Percentiles rank a stretch among this genome's conserved stretches.
Evolutionary conservation across 2,888 invertebrate genomes (phyloP).

Genomic region (Tholera decimalis): DNA sequence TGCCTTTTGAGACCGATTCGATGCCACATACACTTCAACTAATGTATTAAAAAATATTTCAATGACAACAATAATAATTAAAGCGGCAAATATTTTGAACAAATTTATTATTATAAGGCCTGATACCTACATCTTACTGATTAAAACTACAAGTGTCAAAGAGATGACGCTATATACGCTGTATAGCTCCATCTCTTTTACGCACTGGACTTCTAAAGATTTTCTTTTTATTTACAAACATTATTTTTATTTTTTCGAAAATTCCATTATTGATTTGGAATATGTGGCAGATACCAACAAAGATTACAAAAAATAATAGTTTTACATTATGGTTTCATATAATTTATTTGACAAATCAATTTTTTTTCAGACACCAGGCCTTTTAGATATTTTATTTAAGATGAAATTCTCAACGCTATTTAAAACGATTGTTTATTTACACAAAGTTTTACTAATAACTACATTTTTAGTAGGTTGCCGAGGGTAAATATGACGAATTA

Average conservation of each 20-base stretch:
- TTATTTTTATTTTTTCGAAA: too few relatives aligned
- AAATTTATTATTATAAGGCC: not conserved
- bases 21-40: constrained; percentile 19
- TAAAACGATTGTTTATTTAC: constrained; percentile 15
- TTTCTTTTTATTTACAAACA: too few relatives aligned
- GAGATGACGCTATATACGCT: not conserved
- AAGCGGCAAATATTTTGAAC: constrained; percentile 42
- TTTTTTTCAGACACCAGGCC: not conserved
- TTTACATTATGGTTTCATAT: too few relatives aligned
- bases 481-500: not conserved
- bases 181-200: not conserved
- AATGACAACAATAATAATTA: constrained; percentile 29
- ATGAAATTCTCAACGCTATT: constrained; percentile 13
- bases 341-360: not conserved
- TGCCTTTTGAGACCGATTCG: constrained; percentile 58
- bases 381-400: constrained; percentile 4
- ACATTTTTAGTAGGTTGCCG: not conserved
- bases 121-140: constrained; percentile 6
- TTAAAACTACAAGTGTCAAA: not conserved
- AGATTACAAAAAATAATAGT: too few relatives aligned
- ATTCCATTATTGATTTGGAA: too few relatives aligned
- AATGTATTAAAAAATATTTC: constrained; percentile 4
- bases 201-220: not conserved
- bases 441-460: constrained; percentile 19
- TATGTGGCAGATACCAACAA: too few relatives aligned